Conservation (phyloP, 1,140 invertebrate genomes). For the Bombus turneri region DNA sequence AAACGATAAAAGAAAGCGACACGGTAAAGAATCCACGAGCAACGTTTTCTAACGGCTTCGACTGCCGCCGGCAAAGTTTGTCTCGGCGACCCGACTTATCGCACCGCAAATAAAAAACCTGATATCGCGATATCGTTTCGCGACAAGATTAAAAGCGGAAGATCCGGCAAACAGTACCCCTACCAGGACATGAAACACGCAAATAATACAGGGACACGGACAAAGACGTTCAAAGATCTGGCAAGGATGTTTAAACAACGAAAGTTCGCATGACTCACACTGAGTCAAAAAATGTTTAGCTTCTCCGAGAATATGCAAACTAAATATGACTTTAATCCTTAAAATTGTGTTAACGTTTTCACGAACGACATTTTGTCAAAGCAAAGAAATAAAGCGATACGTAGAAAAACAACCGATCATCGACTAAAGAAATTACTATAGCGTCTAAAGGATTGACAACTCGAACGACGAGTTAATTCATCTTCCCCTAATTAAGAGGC, state of each 20-base stretch:
- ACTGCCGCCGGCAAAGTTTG: constrained; percentile 29
- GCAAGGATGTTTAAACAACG: neutral
- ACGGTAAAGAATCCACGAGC: neutral
- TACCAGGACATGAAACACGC: neutral
- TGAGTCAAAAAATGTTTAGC: too few relatives aligned
- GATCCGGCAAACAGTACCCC: neutral
- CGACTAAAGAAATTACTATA: too few relatives aligned
- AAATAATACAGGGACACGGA: neutral
- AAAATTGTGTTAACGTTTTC: too few relatives aligned
- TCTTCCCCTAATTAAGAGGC: neutral
- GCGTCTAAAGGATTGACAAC: too few relatives aligned
- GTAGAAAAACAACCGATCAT: too few relatives aligned
- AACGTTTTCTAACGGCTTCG: constrained; percentile 28
- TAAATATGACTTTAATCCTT: too few relatives aligned
- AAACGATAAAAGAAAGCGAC: neutral
- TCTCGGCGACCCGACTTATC: constrained; percentile 36
- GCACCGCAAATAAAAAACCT: constrained; percentile 42
- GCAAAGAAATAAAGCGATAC: too few relatives aligned
- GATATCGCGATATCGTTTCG: constrained; percentile 51
- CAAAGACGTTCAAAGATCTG: neutral
- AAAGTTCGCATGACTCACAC: too few relatives aligned
- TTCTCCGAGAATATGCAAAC: too few relatives aligned
- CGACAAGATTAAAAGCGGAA: constrained; percentile 25
- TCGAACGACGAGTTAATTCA: neutral
- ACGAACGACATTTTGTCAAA: too few relatives aligned